Conservation (phyloP, 2,888 invertebrate species). For the Pycnomerus fuliginosus region DNA sequence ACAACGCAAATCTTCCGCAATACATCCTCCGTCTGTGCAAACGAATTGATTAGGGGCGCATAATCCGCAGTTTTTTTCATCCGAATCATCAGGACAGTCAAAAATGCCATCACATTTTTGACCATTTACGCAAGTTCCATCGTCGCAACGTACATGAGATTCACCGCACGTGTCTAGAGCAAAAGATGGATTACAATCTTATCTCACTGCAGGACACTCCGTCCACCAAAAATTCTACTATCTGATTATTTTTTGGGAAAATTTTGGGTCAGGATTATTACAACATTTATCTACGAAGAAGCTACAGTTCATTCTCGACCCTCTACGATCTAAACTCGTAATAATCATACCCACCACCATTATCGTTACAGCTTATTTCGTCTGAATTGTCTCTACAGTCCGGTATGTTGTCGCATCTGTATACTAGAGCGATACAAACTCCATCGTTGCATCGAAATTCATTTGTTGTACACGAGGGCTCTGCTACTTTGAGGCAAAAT, state of each 20-base stretch:
- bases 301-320: slow-evolving; percentile 6
- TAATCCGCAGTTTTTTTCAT: slow-evolving; percentile 59
- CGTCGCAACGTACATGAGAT: slow-evolving; percentile 57
- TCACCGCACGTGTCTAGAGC: slow-evolving; percentile 53
- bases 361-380: slow-evolving; percentile 50
- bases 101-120: slow-evolving; percentile 54
- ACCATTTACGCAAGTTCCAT: slow-evolving; percentile 54
- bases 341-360: slow-evolving; percentile 39
- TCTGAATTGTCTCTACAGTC: slow-evolving; percentile 59
- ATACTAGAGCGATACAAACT: slow-evolving; percentile 58
- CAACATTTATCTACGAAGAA: too few relatives aligned
- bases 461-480: slow-evolving; percentile 54
- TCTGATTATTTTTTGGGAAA: slow-evolving; percentile 2
- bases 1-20: slow-evolving; percentile 61
- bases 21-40: slow-evolving; percentile 60
- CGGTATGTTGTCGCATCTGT: slow-evolving; percentile 55
- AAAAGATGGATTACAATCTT: slow-evolving; percentile 33
- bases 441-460: slow-evolving; percentile 66
- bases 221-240: slow-evolving; percentile 3
- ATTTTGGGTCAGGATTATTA: neutral
- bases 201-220: slow-evolving; percentile 1
- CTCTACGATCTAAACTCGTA: neutral
- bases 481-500: slow-evolving; percentile 33
- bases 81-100: slow-evolving; percentile 78
- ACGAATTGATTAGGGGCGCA: slow-evolving; percentile 51